Conservation (phyloP, 2,797 vertebrate genomes). For the Cyclopterus lumpus region DNA sequence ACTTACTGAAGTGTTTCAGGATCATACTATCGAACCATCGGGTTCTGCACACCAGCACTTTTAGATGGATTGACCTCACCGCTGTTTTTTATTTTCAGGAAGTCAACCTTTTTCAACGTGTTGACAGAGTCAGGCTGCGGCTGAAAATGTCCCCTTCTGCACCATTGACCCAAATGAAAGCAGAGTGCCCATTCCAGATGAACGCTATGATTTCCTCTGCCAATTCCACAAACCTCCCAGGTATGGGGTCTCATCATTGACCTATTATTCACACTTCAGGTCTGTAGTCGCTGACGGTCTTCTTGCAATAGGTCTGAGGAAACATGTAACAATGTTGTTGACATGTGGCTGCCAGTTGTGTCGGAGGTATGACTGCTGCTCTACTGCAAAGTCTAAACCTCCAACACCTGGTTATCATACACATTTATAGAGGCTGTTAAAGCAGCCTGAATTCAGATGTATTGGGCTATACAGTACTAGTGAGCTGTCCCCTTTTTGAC, state of each 20-base stretch:
- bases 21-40: slow-evolving; percentile 39
- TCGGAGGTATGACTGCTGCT: slow-evolving; percentile 56
- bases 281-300: slow-evolving; percentile 54
- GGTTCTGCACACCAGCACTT: slow-evolving; percentile 47
- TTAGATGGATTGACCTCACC: slow-evolving; percentile 68
- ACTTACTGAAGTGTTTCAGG: slow-evolving; percentile 47
- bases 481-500: slow-evolving; percentile 16
- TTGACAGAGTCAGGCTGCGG: slow-evolving; percentile 92
- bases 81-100: slow-evolving; percentile 88
- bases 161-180: slow-evolving; percentile 98
- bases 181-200: slow-evolving; percentile 94
- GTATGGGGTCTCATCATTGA: slow-evolving; percentile 84
- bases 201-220: slow-evolving; percentile 94
- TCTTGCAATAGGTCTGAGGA: slow-evolving; percentile 60
- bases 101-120: slow-evolving; percentile 95
- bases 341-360: slow-evolving; percentile 62
- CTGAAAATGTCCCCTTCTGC: slow-evolving; percentile 97
- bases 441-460: slow-evolving; percentile 57
- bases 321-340: slow-evolving; percentile 67
- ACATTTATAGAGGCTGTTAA: slow-evolving; percentile 64
- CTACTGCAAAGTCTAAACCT: slow-evolving; percentile 28
- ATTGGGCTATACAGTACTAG: slow-evolving; percentile 18
- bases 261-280: slow-evolving; percentile 77
- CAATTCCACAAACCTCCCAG: slow-evolving; percentile 93
- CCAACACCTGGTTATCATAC: slow-evolving; percentile 59